Percentiles rank a stretch among this genome's conserved stretches.
phyloP scores from a whole-genome alignment of 2,888 invertebrate species.

The Caenorhabditis japonica region DNA sequence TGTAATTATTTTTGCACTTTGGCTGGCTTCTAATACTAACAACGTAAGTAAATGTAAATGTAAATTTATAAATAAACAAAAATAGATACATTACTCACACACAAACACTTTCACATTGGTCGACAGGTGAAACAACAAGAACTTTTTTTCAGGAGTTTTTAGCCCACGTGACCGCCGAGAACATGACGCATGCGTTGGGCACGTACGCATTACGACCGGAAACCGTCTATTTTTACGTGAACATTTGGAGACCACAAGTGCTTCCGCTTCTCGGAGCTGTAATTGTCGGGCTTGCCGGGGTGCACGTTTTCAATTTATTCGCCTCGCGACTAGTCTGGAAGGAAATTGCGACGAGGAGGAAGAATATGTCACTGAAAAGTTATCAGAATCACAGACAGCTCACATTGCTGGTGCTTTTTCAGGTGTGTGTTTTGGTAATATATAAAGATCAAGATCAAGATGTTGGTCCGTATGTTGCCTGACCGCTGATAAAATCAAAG shows the following conservation, averaged over 20 bases:
- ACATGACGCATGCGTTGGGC: slow-evolving; percentile 31
- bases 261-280: slow-evolving; percentile 12
- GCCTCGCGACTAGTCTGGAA: slow-evolving; percentile 27
- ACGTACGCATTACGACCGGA: slow-evolving; percentile 11
- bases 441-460: too few relatives aligned
- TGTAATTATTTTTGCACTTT: slow-evolving; percentile 16
- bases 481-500: too few relatives aligned
- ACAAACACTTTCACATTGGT: too few relatives aligned
- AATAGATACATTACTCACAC: too few relatives aligned
- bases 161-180: slow-evolving; percentile 7
- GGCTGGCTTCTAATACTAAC: slow-evolving; percentile 27
- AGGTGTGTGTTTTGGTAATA: too few relatives aligned
- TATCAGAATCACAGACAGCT: slow-evolving; percentile 30
- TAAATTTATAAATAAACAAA: too few relatives aligned
- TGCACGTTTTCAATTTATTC: slow-evolving; percentile 19
- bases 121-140: background rate
- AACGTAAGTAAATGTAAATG: too few relatives aligned
- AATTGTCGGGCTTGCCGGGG: background rate
- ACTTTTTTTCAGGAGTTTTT: slow-evolving; percentile 28
- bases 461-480: too few relatives aligned
- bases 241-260: slow-evolving; percentile 31
- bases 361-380: slow-evolving; percentile 34
- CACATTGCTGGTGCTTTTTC: slow-evolving; percentile 24
- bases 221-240: slow-evolving; percentile 28
- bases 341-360: slow-evolving; percentile 16